phyloP scores from a whole-genome alignment of 2,113 vertebrate species.

The Poecile atricapillus region DNA sequence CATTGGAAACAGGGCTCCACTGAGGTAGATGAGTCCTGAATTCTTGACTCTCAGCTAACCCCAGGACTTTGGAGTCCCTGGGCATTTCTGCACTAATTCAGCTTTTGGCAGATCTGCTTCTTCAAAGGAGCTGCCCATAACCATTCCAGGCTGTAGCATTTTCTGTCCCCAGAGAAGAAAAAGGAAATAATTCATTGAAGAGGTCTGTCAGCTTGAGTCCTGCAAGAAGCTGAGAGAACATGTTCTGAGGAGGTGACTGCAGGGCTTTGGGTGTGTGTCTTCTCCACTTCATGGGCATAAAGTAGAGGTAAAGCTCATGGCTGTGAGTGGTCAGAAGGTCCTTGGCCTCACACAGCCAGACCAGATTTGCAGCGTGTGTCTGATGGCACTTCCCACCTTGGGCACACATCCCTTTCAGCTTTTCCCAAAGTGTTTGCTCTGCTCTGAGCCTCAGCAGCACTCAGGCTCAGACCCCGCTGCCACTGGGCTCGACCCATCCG shows the following conservation, averaged over 20 bases:
- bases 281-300: not conserved
- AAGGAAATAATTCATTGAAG: not conserved
- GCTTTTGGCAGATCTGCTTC: not conserved
- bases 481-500: fast-evolving
- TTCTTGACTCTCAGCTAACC: not conserved
- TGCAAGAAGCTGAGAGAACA: not conserved
- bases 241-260: not conserved
- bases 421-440: not conserved
- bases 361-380: not conserved
- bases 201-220: not conserved
- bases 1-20: not conserved
- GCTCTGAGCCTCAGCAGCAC: not conserved
- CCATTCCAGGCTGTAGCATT: not conserved
- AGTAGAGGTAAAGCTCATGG: not conserved
- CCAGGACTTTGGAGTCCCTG: not conserved
- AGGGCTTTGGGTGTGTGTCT: not conserved
- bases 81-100: not conserved
- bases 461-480: fast-evolving
- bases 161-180: not conserved
- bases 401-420: not conserved
- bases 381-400: fast-evolving
- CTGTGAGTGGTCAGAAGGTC: not conserved
- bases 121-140: not conserved
- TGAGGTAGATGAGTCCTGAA: not conserved
- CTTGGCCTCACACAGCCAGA: not conserved